phyloP scores from a whole-genome alignment of 2,113 vertebrate genomes.

The Thamnaconus septentrionalis region DNA sequence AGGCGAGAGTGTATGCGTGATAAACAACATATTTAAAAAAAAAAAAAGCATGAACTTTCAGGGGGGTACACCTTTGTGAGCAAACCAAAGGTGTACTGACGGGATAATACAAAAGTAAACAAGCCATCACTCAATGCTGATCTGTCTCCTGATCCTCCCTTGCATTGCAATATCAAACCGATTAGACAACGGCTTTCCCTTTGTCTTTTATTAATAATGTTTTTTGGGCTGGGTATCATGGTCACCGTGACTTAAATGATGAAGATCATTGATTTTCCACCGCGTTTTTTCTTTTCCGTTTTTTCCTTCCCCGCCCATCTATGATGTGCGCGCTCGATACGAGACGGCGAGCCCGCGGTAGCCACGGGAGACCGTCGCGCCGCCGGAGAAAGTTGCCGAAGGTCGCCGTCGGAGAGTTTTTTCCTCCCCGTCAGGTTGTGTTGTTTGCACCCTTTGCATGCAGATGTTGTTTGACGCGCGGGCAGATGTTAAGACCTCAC shows the following conservation, averaged over 20 bases:
- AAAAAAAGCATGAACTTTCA: background rate
- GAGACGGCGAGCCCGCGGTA: slow-evolving; percentile 7
- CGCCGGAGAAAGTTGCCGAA: slow-evolving; percentile 24
- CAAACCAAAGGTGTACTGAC: slow-evolving; percentile 6
- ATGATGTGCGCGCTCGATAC: slow-evolving; percentile 24
- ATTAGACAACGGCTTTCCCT: slow-evolving; percentile 26
- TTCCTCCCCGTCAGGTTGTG: slow-evolving; percentile 30
- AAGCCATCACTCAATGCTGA: slow-evolving; percentile 29
- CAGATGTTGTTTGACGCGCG: slow-evolving; percentile 65
- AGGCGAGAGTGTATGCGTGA: slow-evolving; percentile 10
- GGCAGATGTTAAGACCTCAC: slow-evolving; percentile 73
- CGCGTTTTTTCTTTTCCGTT: slow-evolving; percentile 1
- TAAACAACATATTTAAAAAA: slow-evolving; percentile 2
- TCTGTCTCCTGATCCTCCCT: slow-evolving; percentile 12
- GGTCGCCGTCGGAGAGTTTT: slow-evolving; percentile 19
- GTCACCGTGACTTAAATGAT: slow-evolving; percentile 25
- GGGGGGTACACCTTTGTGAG: slow-evolving; percentile 3
- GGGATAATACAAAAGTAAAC: slow-evolving; percentile 17
- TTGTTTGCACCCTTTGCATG: slow-evolving; percentile 40
- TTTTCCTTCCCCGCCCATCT: background rate
- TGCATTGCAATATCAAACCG: slow-evolving; percentile 32
- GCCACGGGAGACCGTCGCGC: background rate
- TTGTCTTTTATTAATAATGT: slow-evolving; percentile 43
- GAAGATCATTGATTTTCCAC: slow-evolving; percentile 36
- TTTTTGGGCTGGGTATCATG: slow-evolving; percentile 23